Evolutionary conservation across 1,140 invertebrate genomes (phyloP).

Genomic region (Ostrea edulis): DNA sequence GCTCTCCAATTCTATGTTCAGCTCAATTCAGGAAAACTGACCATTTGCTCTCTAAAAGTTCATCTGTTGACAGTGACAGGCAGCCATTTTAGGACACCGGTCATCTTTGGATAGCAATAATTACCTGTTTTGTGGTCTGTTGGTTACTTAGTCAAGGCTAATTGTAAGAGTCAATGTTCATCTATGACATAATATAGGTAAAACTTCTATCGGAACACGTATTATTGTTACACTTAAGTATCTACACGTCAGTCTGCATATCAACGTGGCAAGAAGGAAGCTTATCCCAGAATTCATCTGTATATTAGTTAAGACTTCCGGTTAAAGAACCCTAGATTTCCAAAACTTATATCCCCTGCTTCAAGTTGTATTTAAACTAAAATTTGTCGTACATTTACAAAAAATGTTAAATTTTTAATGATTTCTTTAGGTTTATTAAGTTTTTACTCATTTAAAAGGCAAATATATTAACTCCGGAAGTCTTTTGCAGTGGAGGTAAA

Average conservation of each 20-base stretch:
- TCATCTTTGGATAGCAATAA: neutral
- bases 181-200: neutral
- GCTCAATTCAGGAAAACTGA: too few species aligned
- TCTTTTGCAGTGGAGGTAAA: neutral
- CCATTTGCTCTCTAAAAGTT: too few species aligned
- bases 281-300: slow-evolving; percentile 44
- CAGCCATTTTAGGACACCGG: slow-evolving; percentile 37
- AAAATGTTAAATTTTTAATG: too few species aligned
- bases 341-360: too few species aligned
- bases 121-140: neutral
- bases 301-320: slow-evolving; percentile 8
- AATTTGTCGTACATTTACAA: too few species aligned
- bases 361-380: too few species aligned
- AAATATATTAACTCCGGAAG: too few species aligned
- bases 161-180: neutral
- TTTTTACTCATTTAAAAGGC: too few species aligned
- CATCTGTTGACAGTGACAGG: neutral
- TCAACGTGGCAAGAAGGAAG: slow-evolving; percentile 54
- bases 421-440: too few species aligned
- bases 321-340: neutral
- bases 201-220: slow-evolving; percentile 39
- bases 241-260: slow-evolving; percentile 55
- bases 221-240: slow-evolving; percentile 29
- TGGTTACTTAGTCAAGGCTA: neutral
- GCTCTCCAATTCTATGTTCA: too few species aligned